Evolutionary conservation across 2,888 invertebrate species (phyloP), one percentile per base, ranked within the genome.

Genomic region (Acleris emargana): DNA sequence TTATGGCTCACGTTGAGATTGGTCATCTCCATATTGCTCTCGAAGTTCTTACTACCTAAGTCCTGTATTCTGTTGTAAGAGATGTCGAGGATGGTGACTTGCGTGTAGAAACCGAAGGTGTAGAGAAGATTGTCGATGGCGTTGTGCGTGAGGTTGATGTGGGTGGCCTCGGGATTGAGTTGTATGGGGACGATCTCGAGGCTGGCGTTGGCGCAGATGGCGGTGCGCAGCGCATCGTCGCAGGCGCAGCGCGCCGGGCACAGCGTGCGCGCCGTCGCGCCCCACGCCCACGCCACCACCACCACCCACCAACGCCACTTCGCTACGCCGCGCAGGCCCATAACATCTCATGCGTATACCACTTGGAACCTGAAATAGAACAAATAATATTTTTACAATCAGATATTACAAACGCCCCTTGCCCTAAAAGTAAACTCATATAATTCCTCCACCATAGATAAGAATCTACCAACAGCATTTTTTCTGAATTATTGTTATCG

Each of bases 161-260:
- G 95, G 60, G 95, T 95, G 58, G 97, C 95, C 83, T 97, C 97
- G 49, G 98, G 98, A 87, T 97, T 97, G 73, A 97, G 93, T 82
- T 97, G 97, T 75, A 97, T 97, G 68, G 97, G 97, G 62, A 97
- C 96, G 75, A 97, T 96, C 83, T 97, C 97, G 72, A 97, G 94
- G 69, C 94, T 94, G 62, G 97, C 96, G 78, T 95, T 94, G 72
- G 95, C 95, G 86, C 97, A 97, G 71, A 95, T 94, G 32, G 96
- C 96, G 67, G 94, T 94, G 71, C 96, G 94, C 71, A 94, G 91
- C 59, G 95, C 94, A 84, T 97, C 97, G 92, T 96, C 95, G 93
- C 97, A 97, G 70, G 94, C 93, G 86, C 97, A 97, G 76, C 95
- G 95, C 66, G 95, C 94, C 57, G 97, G 97, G 83, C 97, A 97